A percentile compares a stretch with the other conserved stretches of the same genome.
These are phyloP conservation scores for Myrmecophaga tridactyla DNA, from an alignment of 2,113 vertebrate species.

Conservation along the genomic window DNA sequence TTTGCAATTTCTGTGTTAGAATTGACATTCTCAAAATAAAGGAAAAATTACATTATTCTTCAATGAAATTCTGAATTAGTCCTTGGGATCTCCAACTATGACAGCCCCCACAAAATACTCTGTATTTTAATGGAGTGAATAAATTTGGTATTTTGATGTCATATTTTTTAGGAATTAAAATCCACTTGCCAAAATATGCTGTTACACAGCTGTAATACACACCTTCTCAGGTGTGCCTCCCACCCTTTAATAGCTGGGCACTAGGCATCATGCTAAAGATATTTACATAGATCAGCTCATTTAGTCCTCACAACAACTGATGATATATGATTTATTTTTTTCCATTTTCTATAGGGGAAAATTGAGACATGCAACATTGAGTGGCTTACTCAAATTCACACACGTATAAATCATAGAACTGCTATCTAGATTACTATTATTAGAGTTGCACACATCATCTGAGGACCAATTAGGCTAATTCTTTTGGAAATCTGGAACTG, in stretches of 20 bases:
- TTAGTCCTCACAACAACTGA: not conserved
- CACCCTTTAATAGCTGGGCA: not conserved
- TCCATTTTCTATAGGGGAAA: not conserved
- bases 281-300: not conserved
- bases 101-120: not conserved
- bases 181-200: not conserved
- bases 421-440: not conserved
- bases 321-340: not conserved
- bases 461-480: not conserved
- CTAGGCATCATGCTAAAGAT: not conserved
- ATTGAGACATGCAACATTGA: not conserved
- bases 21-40: not conserved
- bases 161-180: constrained; percentile 27
- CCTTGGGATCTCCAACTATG: not conserved
- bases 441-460: not conserved
- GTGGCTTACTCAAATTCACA: not conserved
- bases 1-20: constrained; percentile 47
- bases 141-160: not conserved
- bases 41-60: constrained; percentile 39
- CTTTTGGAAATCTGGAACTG: not conserved
- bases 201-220: not conserved
- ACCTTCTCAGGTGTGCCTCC: not conserved
- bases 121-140: not conserved
- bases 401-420: not conserved
- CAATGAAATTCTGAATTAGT: constrained; percentile 32